Evolutionary conservation across 2,797 vertebrate species (phyloP), one percentile per base, ranked within the genome.

Genomic region (Coracias cyanogaster): DNA sequence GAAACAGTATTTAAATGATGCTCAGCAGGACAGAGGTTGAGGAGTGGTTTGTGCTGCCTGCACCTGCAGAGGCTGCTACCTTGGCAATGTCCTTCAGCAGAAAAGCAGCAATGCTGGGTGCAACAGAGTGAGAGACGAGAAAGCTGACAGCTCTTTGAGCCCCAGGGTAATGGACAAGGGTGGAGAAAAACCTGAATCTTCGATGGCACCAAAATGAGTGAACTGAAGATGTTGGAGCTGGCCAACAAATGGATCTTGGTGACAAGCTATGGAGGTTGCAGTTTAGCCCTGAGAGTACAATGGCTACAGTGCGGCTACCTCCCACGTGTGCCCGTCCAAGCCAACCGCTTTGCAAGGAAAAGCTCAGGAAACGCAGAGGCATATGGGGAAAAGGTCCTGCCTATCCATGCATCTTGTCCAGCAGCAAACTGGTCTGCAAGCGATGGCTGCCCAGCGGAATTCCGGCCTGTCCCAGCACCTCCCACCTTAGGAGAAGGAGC

Each of bases 41-140:
- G 51, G 22, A 46, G 29, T 1, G 15, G 22, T 35, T 57, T 29
- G 37, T 46, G 73, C 66, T 87, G 65, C 52, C 61, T 77, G 61
- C 77, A 61, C 25, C 51, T n/a, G 39, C 85, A 65, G 65, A 41
- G 65, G 49, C 6, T 15, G 15, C 26, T 58, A 39, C 35, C 58
- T 78, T 7, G 4, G 54, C 33, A 69, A 0, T 13, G 49, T 15
- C 41, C 86, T 80, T 62, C 12, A 9, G 49, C 41, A 85, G 82
- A 55, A 52, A 61, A 76, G 31, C 39, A 77, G 62, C 61, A 48
- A 13, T 7, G 17, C 21, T 65, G 67, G 22, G 19, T 84, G 45
- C 67, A 45, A 2, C 0, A 3, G 16, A 51, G 26, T 0, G 1
- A 82, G 41, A 46, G 60, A 48, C 28, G 15, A 24, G 49, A 74